Conservation (phyloP, 1,140 invertebrate species). For the Plutomurus gul region DNA sequence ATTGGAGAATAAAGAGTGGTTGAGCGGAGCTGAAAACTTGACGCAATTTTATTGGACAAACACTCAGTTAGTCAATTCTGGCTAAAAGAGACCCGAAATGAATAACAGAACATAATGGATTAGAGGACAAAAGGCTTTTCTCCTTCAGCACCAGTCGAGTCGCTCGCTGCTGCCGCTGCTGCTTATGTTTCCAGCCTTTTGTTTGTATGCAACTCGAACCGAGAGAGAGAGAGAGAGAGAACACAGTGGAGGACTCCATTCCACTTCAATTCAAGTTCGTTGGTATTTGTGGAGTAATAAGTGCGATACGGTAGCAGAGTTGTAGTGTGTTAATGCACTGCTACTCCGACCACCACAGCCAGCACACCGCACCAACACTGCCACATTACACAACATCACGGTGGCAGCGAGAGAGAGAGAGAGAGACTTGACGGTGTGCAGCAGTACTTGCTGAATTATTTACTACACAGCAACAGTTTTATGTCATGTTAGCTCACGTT, state of each 20-base stretch:
- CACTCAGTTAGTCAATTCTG: neutral
- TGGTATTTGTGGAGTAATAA: too few species aligned
- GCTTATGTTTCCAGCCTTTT: neutral
- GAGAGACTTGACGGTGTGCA: too few species aligned
- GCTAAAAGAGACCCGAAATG: neutral
- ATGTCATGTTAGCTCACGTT: constrained; percentile 15
- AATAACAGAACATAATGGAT: constrained; percentile 3
- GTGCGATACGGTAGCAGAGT: too few species aligned
- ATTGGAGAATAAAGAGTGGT: neutral
- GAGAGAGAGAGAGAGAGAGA: neutral
- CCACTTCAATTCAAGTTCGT: too few species aligned
- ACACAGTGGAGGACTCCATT: too few species aligned
- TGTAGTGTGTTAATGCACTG: too few species aligned
- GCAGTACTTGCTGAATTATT: constrained; percentile 16
- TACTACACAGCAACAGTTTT: constrained; percentile 17
- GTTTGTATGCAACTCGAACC: neutral
- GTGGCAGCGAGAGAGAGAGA: too few species aligned
- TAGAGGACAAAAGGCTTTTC: neutral
- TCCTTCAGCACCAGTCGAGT: neutral
- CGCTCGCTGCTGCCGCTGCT: too few species aligned
- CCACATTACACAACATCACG: too few species aligned
- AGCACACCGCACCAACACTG: too few species aligned
- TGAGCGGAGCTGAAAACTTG: neutral
- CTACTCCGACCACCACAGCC: too few species aligned
- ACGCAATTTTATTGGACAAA: constrained; percentile 12